Conservation (phyloP, 1,140 invertebrate species). For the Catajapyx aquilonaris region DNA sequence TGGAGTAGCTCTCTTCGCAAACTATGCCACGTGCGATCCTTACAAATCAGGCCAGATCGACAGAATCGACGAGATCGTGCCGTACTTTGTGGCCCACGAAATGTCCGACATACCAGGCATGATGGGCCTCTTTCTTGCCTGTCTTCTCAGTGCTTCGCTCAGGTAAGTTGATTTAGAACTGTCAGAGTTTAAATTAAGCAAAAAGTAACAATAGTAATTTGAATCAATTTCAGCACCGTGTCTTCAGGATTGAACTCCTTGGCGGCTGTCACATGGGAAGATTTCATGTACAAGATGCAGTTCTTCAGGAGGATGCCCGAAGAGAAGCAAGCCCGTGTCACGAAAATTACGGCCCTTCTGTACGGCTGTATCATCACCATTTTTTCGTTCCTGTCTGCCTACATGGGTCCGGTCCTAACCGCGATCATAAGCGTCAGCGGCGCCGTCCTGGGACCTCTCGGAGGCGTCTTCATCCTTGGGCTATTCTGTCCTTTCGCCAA, state of each 20-base stretch:
- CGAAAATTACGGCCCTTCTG: slow-evolving; percentile 15
- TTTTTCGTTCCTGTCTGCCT: neutral
- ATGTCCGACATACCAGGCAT: too few species aligned
- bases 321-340: slow-evolving; percentile 14
- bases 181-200: too few species aligned
- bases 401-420: neutral
- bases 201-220: neutral
- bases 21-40: too few species aligned
- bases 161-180: too few species aligned
- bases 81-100: too few species aligned
- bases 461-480: slow-evolving; percentile 9
- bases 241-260: slow-evolving; percentile 26
- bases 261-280: slow-evolving; percentile 24
- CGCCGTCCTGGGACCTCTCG: slow-evolving; percentile 6
- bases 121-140: too few species aligned
- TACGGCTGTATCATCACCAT: too few species aligned
- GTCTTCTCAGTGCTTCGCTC: too few species aligned
- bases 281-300: slow-evolving; percentile 18
- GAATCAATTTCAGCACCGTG: slow-evolving; percentile 18
- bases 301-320: slow-evolving; percentile 16
- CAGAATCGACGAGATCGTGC: too few species aligned
- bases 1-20: slow-evolving; percentile 5
- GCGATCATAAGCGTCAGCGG: neutral
- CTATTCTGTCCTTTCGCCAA: slow-evolving; percentile 12
- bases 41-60: too few species aligned